Evolutionary conservation across 1,140 invertebrate species (phyloP).

Genomic region (Mamestra configurata): DNA sequence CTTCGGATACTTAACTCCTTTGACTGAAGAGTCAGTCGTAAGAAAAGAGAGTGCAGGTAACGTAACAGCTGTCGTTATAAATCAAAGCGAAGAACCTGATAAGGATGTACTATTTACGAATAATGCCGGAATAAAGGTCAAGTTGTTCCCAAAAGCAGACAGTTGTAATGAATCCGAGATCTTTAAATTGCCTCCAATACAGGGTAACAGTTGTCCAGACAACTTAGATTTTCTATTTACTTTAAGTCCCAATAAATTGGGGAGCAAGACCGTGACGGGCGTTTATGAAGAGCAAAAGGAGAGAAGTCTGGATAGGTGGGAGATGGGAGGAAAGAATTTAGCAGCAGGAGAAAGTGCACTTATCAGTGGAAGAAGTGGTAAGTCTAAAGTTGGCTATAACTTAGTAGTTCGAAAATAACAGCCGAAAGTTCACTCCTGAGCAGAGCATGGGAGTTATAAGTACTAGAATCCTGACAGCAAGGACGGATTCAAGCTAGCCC

Average conservation of each 20-base stretch:
- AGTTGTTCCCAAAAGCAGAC: constrained; percentile 57
- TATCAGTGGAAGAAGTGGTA: constrained; percentile 69
- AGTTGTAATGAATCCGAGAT: not conserved
- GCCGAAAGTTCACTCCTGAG: too few species aligned
- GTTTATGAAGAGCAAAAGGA: constrained; percentile 57
- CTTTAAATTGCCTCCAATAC: constrained; percentile 76
- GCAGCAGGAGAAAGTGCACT: constrained; percentile 73
- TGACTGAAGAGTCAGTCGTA: constrained; percentile 76
- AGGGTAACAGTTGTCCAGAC: constrained; percentile 60
- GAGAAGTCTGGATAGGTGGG: constrained; percentile 63
- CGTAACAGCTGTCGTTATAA: constrained; percentile 51
- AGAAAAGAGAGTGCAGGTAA: constrained; percentile 68
- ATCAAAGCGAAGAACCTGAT: constrained; percentile 46
- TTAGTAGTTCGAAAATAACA: not conserved
- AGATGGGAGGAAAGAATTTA: constrained; percentile 64
- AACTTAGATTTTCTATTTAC: constrained; percentile 66
- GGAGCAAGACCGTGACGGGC: constrained; percentile 46
- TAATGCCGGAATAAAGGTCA: constrained; percentile 61
- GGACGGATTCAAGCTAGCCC: too few species aligned
- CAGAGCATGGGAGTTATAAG: too few species aligned
- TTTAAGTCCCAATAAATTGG: constrained; percentile 46
- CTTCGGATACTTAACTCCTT: constrained; percentile 67
- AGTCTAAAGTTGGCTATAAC: constrained; percentile 30
- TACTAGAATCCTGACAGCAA: too few species aligned
- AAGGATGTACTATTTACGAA: constrained; percentile 61